These are phyloP conservation scores for Stenolophus ochropezus DNA, from an alignment of 2,888 invertebrate species.

Conservation along the genomic window DNA sequence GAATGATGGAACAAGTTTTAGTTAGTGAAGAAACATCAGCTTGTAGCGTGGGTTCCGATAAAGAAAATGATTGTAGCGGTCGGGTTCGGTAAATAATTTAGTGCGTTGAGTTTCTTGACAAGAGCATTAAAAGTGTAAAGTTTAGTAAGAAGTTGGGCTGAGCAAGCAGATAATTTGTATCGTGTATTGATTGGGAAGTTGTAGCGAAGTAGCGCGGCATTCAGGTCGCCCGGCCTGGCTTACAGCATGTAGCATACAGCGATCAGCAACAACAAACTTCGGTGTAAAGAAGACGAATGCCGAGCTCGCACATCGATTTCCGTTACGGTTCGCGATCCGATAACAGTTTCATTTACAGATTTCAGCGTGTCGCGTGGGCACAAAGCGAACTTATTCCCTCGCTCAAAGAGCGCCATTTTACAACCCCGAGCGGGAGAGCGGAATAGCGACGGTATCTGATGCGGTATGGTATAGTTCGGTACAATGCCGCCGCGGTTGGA, in stretches of 20 bases:
- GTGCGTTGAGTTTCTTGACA: background rate
- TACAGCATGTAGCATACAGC: constrained; percentile 35
- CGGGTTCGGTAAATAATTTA: background rate
- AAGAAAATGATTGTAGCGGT: background rate
- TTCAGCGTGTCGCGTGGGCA: constrained; percentile 67
- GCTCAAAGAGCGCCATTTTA: constrained; percentile 66
- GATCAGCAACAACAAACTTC: constrained; percentile 39
- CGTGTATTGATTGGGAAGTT: constrained; percentile 22
- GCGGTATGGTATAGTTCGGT: constrained; percentile 51
- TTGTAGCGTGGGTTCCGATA: no score
- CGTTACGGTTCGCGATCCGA: constrained; percentile 63
- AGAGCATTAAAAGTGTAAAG: background rate
- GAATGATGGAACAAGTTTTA: no score
- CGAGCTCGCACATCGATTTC: constrained; percentile 51
- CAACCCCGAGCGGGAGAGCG: constrained; percentile 62
- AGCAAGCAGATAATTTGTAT: constrained; percentile 12
- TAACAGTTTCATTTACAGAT: constrained; percentile 70
- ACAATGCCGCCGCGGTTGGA: constrained; percentile 69
- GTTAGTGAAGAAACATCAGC: no score
- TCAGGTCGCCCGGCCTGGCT: constrained; percentile 4
- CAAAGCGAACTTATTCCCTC: constrained; percentile 68
- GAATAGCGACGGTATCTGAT: constrained; percentile 37
- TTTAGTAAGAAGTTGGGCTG: background rate
- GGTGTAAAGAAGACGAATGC: constrained; percentile 40
- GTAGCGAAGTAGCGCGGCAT: background rate